Evolutionary conservation across 2,113 vertebrate species (phyloP).

Genomic region (Neoarius graeffei): DNA sequence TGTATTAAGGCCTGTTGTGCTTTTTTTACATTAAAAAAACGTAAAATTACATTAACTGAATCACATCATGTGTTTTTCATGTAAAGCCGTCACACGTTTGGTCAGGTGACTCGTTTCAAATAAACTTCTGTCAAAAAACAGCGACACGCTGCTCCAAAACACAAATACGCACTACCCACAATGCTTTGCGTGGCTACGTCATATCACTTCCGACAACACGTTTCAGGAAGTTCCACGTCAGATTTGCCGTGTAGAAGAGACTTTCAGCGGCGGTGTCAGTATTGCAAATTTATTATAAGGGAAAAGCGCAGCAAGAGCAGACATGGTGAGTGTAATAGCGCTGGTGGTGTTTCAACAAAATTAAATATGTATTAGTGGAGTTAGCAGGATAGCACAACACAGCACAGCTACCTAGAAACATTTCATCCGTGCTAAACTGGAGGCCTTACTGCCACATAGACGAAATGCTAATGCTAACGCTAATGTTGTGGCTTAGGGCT

Average conservation of each 20-base stretch:
- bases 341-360: no score
- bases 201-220: constrained; percentile 59
- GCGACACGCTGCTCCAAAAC: background rate
- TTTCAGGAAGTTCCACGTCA: constrained; percentile 80
- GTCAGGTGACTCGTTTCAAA: background rate
- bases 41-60: no score
- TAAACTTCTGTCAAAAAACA: background rate
- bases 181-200: constrained; percentile 53
- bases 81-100: no score
- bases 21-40: no score
- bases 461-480: background rate
- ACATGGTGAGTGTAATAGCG: constrained; percentile 66
- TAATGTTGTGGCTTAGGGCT: background rate
- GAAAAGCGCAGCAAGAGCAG: constrained; percentile 52
- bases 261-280: background rate
- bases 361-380: background rate
- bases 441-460: constrained; percentile 3
- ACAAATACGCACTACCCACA: background rate
- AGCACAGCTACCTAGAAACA: background rate
- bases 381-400: background rate
- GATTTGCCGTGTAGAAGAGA: constrained; percentile 51
- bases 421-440: background rate
- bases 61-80: no score
- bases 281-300: constrained; percentile 46
- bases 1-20: no score